Conservation (phyloP, 2,113 vertebrate species). For the Turnix velox region DNA sequence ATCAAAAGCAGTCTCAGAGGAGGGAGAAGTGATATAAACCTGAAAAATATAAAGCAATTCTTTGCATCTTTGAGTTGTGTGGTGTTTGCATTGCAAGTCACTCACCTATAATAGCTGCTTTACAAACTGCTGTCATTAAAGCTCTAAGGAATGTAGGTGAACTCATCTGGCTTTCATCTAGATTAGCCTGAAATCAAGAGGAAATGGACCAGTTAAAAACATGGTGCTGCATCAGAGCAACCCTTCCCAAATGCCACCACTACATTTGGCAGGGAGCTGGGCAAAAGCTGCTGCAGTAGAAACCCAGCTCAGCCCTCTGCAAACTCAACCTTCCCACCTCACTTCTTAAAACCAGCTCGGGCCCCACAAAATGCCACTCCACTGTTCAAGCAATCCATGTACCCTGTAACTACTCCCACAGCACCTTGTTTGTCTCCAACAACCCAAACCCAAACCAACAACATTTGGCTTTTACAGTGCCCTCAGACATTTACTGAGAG, state of each 20-base stretch:
- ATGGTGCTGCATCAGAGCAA: neutral
- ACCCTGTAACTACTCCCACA: neutral
- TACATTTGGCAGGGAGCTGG: neutral
- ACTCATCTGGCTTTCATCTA: slow-evolving; percentile 95
- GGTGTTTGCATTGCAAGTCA: neutral
- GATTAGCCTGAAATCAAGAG: slow-evolving; percentile 82
- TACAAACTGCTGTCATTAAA: slow-evolving; percentile 98
- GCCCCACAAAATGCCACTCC: neutral
- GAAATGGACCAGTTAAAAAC: neutral
- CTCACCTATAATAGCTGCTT: slow-evolving; percentile 96
- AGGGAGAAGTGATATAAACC: neutral
- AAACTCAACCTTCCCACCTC: neutral
- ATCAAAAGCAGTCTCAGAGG: neutral
- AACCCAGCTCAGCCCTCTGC: neutral
- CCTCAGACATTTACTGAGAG: neutral
- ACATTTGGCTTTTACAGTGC: rapidly evolving
- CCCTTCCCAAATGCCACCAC: neutral
- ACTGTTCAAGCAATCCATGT: rapidly evolving
- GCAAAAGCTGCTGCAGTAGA: neutral
- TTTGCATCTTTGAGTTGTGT: neutral
- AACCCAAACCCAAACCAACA: neutral
- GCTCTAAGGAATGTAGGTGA: slow-evolving; percentile 96
- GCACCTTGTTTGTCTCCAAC: neutral
- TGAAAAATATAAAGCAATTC: neutral
- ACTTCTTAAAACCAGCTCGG: neutral